Base-by-base conservation (phyloP, 53 echinoderm and acorn worm genomes). In the Stichopus horrens region DNA sequence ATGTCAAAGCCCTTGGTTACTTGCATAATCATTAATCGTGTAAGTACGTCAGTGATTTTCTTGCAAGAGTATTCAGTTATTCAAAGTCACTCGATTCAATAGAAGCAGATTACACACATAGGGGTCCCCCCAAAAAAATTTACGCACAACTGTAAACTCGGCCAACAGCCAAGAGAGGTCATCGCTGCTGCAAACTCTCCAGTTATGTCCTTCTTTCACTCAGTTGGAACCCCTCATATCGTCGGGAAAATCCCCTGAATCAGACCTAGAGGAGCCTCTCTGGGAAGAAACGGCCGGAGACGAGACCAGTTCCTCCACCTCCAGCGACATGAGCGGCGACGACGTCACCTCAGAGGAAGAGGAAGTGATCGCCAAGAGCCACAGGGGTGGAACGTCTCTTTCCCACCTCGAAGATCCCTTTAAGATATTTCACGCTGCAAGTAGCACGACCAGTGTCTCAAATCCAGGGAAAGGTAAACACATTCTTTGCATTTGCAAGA, bases 221-320 rank as follows among this genome's bases (percentile, higher is more conserved):
- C 37, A 37, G 37, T 1, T 37, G 37, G 37, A 37, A 37, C 37
- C 37, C 37, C 71, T 14, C 63, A 13, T 68, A 7, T 68, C 71
- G 7, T n/a, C 71, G 18, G 18, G 71, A 18, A 68, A 68, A 19
- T 68, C 71, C 0, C 18, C 18, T 5, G 94, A 93, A 55, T 96
- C 94, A 16, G 96, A 96, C 85, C 66, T 93, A 53, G 94, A 96
- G 54, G 96, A 96, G 83, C 90, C 92, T 19, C 91, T 92, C 74
- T 96, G 96, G 94, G 94, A 92, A 16, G 96, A 96, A 75, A 95
- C 95, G 0, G 95, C 89, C 21, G 96, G 89, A 52, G 94, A 94
- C 9, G 94, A 89, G 57, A 93, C 96, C 14, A 92, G 93, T 54
- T 94, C 94, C 51, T 89, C 90, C 76, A 88, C 88, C 19, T 92